Conservation (phyloP, 2,888 invertebrate genomes). For the Heliconius erato region DNA sequence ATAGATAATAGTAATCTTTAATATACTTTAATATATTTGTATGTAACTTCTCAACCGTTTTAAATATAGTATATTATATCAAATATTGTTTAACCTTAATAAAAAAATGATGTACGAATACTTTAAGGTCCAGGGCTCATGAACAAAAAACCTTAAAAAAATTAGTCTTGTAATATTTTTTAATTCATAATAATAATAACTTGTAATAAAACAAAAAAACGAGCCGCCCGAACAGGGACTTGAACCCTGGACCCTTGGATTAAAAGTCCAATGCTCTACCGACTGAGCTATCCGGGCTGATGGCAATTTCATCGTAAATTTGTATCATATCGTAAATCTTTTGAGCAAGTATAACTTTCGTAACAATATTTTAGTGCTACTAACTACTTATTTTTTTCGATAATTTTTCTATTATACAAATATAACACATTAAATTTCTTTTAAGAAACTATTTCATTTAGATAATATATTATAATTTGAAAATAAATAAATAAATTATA, state of each 20-base stretch:
- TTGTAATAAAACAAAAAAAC: conserved; percentile 48
- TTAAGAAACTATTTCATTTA: too few species aligned
- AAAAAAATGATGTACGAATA: background rate
- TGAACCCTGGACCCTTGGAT: conserved; percentile 87
- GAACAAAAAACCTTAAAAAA: background rate
- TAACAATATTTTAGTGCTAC: background rate
- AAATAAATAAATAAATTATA: background rate
- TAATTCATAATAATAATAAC: background rate
- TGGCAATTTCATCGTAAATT: conserved; percentile 4
- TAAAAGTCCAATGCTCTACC: conserved; percentile 87
- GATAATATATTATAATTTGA: background rate
- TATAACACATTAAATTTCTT: too few species aligned
- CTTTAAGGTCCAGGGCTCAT: background rate
- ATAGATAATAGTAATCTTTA: too few species aligned
- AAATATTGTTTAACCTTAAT: too few species aligned
- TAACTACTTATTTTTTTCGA: background rate
- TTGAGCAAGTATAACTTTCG: conserved; percentile 36
- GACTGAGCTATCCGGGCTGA: conserved; percentile 86
- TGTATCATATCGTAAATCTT: conserved; percentile 6
- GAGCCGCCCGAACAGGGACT: conserved; percentile 86
- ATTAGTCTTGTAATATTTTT: background rate
- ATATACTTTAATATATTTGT: too few species aligned
- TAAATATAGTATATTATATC: too few species aligned
- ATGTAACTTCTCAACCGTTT: too few species aligned
- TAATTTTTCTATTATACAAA: too few species aligned